A percentile compares a stretch with the other conserved stretches of the same genome.
Evolutionary conservation across 1,140 invertebrate species (phyloP).

Genomic region (Diorhabda carinulata): DNA sequence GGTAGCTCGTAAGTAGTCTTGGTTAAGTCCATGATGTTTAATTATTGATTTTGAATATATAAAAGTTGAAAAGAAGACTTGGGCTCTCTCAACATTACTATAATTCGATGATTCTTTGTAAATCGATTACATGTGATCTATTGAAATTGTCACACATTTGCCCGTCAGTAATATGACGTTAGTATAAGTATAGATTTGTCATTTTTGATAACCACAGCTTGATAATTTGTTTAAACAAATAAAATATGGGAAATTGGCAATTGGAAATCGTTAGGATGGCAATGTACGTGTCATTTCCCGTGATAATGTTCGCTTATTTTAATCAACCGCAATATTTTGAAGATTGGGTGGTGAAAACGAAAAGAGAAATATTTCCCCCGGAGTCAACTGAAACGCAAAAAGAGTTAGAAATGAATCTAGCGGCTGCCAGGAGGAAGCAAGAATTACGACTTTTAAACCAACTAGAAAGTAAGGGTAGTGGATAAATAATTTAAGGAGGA

Average conservation of each 20-base stretch:
- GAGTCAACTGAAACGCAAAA: conserved; percentile 56
- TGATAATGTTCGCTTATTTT: conserved; percentile 76
- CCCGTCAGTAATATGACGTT: too few relatives aligned
- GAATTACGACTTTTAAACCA: neutral
- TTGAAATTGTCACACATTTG: too few relatives aligned
- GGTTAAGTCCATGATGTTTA: too few relatives aligned
- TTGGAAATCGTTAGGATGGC: conserved; percentile 78
- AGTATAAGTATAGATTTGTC: too few relatives aligned
- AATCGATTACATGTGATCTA: too few relatives aligned
- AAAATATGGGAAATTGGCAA: conserved; percentile 71
- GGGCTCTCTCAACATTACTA: too few relatives aligned
- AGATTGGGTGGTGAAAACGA: conserved; percentile 68
- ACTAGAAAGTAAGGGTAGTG: neutral
- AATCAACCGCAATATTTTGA: conserved; percentile 82
- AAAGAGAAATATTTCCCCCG: conserved; percentile 64
- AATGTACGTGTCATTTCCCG: conserved; percentile 80
- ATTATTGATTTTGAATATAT: too few relatives aligned
- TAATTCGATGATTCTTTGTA: too few relatives aligned
- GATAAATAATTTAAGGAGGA: neutral
- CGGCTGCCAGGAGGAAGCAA: neutral
- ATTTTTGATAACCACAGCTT: too few relatives aligned
- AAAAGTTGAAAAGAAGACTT: too few relatives aligned
- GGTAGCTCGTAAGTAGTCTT: too few relatives aligned
- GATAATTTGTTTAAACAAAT: neutral
- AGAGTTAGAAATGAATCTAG: conserved; percentile 31